Evolutionary conservation across 2,888 invertebrate genomes (phyloP), one percentile per base, ranked within the genome.

Genomic region (Colletes collaris): DNA sequence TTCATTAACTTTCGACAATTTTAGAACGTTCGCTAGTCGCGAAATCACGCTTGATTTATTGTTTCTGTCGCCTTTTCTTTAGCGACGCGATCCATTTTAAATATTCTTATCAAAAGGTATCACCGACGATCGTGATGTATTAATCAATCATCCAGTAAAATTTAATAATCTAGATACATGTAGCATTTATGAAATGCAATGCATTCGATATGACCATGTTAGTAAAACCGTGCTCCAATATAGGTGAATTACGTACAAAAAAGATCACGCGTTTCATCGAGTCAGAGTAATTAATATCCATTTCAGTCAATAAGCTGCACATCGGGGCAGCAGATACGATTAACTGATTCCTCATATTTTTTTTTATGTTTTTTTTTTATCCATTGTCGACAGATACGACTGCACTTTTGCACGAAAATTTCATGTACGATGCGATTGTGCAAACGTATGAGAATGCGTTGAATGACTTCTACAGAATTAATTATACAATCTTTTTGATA

Each of bases 271-370:
- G 49, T 55, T 50, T 56, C 62, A 52, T 50, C 46, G 56, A 13
- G 37, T 19, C 56, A 13, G 44, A 11, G 37, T 58, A 75, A 63
- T 76, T 76, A 56, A 75, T 75, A 58, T 58, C 35, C 50, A 46
- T 63, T 58, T 46, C 56, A 52, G 63, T 67, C 52, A 8, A 67
- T 75, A 62, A 67, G 56, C 19, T 67, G 67, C 52, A 10, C 58
- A 50, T 58, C 62, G 35, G 50, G 4, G 37, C 10, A 40, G 27
- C 6, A n/a, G 44, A 7, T 27, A 63, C 16, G 19, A 35, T 60
- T 44, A 19, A 27, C 11, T 44, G 64, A 59, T 73, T 52, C 50
- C 7, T 27, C n/a, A 27, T 27, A 27, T 27, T 27, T 27, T 27
- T 27, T 27, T 40, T 13, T n/a, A 40, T 16, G 16, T 19, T 60